Evolutionary conservation across 2,888 invertebrate genomes (phyloP), one percentile per base, ranked within the genome.

Genomic region (Heteromurus nitidus): DNA sequence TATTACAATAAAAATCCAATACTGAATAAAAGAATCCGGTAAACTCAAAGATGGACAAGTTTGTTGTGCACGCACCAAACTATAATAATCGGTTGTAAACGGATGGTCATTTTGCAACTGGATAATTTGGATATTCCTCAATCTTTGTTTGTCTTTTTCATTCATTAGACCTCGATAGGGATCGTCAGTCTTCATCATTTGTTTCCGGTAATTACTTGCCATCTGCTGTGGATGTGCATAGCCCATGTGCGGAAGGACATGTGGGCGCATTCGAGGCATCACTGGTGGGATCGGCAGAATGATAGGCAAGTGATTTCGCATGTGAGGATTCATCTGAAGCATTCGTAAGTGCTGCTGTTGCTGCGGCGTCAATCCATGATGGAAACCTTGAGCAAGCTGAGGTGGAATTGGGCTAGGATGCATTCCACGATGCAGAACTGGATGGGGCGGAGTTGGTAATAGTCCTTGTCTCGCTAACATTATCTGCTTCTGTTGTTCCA

Each of bases 71-170:
- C 91, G 90, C 88, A 95, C 97, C 53, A 96, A 96, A 88, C 95
- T 98, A 88, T 99, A 99, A 89, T 96, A 99, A 90, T 99, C 99
- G 89, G 99, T 98, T 87, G 97, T 93, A 89, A 96, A 97, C 0
- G 99, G 98, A 82, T 98, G 96, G 69, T 96, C 97, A 0, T 96
- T 96, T 88, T 97, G 96, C 0, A 98, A 91, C 88, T 98, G 98
- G 82, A 97, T 89, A 89, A 97, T 91, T 89, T 99, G 99, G 86
- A 99, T 98, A 89, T 96, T 97, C 85, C 97, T 93, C 13, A 99
- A 91, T 97, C 98, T 98, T 87, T 98, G 97, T 88, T 98, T 97
- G 89, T 99, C 99, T 30, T 95, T 92, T 84, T 93, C 93, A 16
- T 95, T 95, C 99, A 99, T 99, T 13, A 99, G 91, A 0, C 97